A percentile compares a stretch with the other conserved stretches of the same genome.
phyloP scores from a whole-genome alignment of 2,797 vertebrate species.

The Harpagifer antarcticus region DNA sequence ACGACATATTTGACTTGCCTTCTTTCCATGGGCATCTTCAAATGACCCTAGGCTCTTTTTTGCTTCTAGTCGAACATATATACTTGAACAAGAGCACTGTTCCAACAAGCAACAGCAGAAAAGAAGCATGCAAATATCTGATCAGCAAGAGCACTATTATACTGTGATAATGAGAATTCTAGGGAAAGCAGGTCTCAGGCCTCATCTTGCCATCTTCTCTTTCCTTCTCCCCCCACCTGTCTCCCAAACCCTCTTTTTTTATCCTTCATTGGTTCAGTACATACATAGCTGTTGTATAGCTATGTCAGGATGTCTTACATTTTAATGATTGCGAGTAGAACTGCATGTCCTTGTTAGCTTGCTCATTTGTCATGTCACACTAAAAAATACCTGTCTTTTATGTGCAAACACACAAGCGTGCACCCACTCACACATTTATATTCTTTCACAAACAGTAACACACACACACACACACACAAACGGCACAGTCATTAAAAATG shows the following conservation, averaged over 20 bases:
- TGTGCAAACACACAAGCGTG: slow-evolving; percentile 70
- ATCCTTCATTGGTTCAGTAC: slow-evolving; percentile 69
- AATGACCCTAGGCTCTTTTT: slow-evolving; percentile 23
- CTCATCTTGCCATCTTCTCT: slow-evolving; percentile 49
- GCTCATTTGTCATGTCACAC: slow-evolving; percentile 86
- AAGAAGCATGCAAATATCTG: slow-evolving; percentile 46
- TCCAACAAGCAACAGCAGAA: slow-evolving; percentile 16
- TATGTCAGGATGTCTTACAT: slow-evolving; percentile 76
- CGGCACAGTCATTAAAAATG: slow-evolving; percentile 88
- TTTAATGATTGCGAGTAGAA: slow-evolving; percentile 86
- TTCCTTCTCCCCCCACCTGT: slow-evolving; percentile 44
- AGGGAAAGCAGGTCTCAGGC: slow-evolving; percentile 59
- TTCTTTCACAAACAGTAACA: slow-evolving; percentile 56
- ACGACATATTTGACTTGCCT: background rate
- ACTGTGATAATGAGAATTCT: slow-evolving; percentile 69
- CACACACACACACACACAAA: slow-evolving; percentile 65
- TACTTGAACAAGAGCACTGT: slow-evolving; percentile 26
- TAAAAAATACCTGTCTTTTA: slow-evolving; percentile 83
- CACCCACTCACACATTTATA: slow-evolving; percentile 66
- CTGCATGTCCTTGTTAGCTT: slow-evolving; percentile 85
- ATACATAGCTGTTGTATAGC: slow-evolving; percentile 63
- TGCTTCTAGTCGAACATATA: background rate
- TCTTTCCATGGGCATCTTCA: slow-evolving; percentile 6
- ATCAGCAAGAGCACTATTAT: slow-evolving; percentile 43
- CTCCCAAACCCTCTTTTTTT: slow-evolving; percentile 54